Percentiles rank a stretch among this genome's conserved stretches.
phyloP scores from a whole-genome alignment of 2,113 vertebrate species.

The Telmatochromis bifrenatus region DNA sequence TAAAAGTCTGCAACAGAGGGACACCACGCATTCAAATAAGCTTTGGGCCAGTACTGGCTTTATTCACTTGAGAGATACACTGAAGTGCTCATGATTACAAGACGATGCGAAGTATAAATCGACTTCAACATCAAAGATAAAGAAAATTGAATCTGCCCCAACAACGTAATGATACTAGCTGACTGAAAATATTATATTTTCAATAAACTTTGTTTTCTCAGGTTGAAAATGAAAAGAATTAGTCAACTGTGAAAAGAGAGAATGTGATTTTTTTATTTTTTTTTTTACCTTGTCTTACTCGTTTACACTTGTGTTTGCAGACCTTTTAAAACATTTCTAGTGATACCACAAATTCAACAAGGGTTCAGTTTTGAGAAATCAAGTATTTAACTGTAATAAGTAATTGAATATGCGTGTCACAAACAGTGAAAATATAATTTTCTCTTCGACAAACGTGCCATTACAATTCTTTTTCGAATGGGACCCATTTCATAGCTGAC shows the following conservation, averaged over 20 bases:
- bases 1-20: conserved; percentile 19
- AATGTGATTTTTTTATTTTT: fast-evolving
- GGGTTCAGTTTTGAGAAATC: background rate
- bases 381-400: background rate
- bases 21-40: conserved; percentile 31
- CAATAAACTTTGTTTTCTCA: background rate
- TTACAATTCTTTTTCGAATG: background rate
- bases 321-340: background rate
- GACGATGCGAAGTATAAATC: background rate
- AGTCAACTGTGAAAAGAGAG: background rate
- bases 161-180: background rate
- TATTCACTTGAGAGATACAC: background rate
- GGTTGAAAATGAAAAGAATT: background rate
- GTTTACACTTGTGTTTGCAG: background rate
- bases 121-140: background rate
- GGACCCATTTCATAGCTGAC: background rate
- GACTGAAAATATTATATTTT: background rate
- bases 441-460: background rate
- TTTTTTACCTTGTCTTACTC: background rate
- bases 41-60: background rate
- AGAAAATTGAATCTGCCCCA: background rate
- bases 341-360: background rate
- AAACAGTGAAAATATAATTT: background rate
- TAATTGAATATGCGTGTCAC: background rate
- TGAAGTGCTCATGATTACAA: background rate